These are phyloP conservation scores for Plecturocebus donacophilus DNA, from an alignment of 2,113 vertebrate genomes.

Conservation along the genomic window DNA sequence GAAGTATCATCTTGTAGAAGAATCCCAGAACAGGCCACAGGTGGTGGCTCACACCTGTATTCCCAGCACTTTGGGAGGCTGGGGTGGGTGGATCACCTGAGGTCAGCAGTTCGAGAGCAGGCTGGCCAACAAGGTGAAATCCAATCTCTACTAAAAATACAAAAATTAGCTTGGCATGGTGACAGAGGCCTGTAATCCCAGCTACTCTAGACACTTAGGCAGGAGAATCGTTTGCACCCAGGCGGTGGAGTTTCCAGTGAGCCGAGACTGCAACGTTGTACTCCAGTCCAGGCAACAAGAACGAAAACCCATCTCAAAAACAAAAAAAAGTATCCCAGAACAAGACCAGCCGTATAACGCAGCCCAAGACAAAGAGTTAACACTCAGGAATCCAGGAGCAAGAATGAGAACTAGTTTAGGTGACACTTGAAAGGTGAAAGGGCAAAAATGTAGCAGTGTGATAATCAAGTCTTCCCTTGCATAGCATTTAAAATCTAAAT, in stretches of 20 bases:
- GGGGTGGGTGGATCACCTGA: too few species aligned
- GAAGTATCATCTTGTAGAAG: background rate
- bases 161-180: too few species aligned
- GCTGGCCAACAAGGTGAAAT: too few species aligned
- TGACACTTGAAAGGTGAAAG: background rate
- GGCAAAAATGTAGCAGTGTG: background rate
- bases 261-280: accelerated
- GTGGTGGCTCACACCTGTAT: too few species aligned
- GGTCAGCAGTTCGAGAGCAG: too few species aligned
- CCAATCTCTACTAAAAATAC: too few species aligned
- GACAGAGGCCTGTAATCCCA: too few species aligned
- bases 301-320: too few species aligned
- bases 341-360: accelerated
- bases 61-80: too few species aligned
- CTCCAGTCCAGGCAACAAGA: too few species aligned
- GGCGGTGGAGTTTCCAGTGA: too few species aligned
- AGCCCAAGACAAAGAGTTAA: background rate
- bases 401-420: background rate
- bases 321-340: background rate
- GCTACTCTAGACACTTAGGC: accelerated
- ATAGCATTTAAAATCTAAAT: conserved; percentile 24
- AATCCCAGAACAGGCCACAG: background rate
- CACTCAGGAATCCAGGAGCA: background rate
- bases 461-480: background rate
- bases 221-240: too few species aligned